phyloP scores from a whole-genome alignment of 2,888 invertebrate genomes.

The Luperina testacea region DNA sequence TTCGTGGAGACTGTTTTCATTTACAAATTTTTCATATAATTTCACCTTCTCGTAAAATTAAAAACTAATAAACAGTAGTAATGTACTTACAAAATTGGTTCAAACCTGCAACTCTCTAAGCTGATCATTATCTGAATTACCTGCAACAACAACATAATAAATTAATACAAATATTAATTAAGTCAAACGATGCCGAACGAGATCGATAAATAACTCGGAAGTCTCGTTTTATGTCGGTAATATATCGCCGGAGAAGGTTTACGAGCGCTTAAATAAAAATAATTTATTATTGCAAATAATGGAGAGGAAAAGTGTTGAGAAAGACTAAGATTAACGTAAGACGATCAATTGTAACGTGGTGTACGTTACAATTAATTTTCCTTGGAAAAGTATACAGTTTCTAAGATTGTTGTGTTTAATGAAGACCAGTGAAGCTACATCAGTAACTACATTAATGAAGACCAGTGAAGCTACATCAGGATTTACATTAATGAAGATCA shows the following conservation, averaged over 20 bases:
- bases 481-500: too few species aligned
- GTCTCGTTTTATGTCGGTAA: constrained; percentile 64
- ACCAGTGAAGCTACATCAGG: not conserved
- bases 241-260: constrained; percentile 55
- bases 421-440: constrained; percentile 8
- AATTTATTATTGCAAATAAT: constrained; percentile 71
- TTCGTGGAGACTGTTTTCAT: not conserved
- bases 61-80: not conserved
- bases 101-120: not conserved
- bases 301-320: constrained; percentile 51
- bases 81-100: constrained; percentile 33
- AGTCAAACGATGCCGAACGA: constrained; percentile 55
- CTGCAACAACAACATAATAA: constrained; percentile 69
- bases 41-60: not conserved
- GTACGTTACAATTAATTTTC: constrained; percentile 11
- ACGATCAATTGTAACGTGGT: constrained; percentile 44
- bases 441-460: not conserved
- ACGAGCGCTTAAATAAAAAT: constrained; percentile 63
- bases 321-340: constrained; percentile 38
- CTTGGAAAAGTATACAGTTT: not conserved
- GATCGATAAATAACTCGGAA: constrained; percentile 66
- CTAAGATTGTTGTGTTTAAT: constrained; percentile 20
- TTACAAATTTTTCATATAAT: not conserved
- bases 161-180: constrained; percentile 63
- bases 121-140: constrained; percentile 58